Conservation (phyloP, 2,888 invertebrate species). For the Acleris literana region DNA sequence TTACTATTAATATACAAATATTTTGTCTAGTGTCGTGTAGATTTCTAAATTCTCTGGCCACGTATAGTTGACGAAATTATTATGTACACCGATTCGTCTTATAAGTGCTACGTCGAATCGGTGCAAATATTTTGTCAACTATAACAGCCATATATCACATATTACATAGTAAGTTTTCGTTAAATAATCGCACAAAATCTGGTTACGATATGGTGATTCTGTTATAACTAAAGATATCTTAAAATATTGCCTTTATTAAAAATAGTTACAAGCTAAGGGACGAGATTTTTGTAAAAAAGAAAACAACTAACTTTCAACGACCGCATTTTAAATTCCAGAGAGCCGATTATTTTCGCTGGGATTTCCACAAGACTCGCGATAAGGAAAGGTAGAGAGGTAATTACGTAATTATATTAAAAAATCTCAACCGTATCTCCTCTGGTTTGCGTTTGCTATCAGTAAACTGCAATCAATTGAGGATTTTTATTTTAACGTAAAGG, state of each 20-base stretch:
- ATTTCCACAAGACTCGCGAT: slow-evolving; percentile 26
- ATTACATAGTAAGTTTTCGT: too few relatives aligned
- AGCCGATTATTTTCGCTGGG: slow-evolving; percentile 30
- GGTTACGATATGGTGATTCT: neutral
- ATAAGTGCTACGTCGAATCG: too few relatives aligned
- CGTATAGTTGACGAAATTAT: too few relatives aligned
- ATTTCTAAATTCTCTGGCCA: too few relatives aligned
- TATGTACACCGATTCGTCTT: too few relatives aligned
- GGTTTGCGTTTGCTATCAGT: slow-evolving; percentile 20
- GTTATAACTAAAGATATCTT: neutral
- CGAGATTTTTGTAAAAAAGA: slow-evolving; percentile 6
- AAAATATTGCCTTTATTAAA: neutral
- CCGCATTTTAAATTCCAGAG: slow-evolving; percentile 22
- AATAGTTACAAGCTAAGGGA: neutral
- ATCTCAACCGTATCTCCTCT: slow-evolving; percentile 26
- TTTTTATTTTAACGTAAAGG: neutral
- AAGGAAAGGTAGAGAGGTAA: slow-evolving; percentile 32
- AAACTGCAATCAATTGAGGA: slow-evolving; percentile 17
- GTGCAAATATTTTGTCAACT: too few relatives aligned
- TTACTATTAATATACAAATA: too few relatives aligned
- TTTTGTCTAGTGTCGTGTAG: too few relatives aligned
- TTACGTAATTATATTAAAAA: slow-evolving; percentile 30
- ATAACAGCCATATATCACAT: too few relatives aligned
- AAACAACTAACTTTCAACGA: slow-evolving; percentile 1
- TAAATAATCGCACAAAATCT: neutral